Conservation (phyloP, 2,113 vertebrate genomes). For the Tupaia chinensis region DNA sequence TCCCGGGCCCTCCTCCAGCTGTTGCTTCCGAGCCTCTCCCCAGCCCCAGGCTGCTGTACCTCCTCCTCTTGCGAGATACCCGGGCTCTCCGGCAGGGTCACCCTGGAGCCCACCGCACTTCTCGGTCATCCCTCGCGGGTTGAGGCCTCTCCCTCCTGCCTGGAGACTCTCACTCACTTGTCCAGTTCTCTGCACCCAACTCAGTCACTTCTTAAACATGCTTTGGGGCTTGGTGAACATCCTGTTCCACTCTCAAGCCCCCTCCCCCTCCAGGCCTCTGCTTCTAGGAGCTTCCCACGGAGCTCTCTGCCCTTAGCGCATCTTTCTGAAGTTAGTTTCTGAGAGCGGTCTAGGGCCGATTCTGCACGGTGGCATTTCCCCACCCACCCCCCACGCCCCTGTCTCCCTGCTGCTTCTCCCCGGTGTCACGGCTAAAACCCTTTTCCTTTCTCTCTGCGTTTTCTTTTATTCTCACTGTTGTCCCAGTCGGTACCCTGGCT, state of each 20-base stretch:
- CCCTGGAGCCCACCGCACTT: not conserved
- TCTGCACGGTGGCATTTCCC: not conserved
- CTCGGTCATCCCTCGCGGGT: not conserved
- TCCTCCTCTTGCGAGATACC: not conserved
- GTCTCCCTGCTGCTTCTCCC: too few relatives aligned
- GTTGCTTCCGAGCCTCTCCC: not conserved
- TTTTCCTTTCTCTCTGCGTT: not conserved
- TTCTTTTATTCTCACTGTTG: not conserved
- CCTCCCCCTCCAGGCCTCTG: too few relatives aligned
- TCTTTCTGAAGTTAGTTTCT: not conserved
- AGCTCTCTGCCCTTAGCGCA: too few relatives aligned
- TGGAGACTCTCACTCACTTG: not conserved
- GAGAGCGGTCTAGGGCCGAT: not conserved
- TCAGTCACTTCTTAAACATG: not conserved
- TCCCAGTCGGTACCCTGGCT: not conserved
- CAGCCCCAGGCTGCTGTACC: not conserved
- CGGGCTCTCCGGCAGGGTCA: not conserved
- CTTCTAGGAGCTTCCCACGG: accelerated
- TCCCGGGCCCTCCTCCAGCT: not conserved
- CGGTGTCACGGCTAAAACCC: too few relatives aligned
- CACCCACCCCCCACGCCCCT: too few relatives aligned
- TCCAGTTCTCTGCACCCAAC: accelerated
- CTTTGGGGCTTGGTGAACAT: not conserved
- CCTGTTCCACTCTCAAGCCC: not conserved
- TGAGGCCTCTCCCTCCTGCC: accelerated